Percentiles rank a stretch among this genome's conserved stretches.
Evolutionary conservation across 1,140 invertebrate species (phyloP).

Genomic region (Drosophila yakuba): DNA sequence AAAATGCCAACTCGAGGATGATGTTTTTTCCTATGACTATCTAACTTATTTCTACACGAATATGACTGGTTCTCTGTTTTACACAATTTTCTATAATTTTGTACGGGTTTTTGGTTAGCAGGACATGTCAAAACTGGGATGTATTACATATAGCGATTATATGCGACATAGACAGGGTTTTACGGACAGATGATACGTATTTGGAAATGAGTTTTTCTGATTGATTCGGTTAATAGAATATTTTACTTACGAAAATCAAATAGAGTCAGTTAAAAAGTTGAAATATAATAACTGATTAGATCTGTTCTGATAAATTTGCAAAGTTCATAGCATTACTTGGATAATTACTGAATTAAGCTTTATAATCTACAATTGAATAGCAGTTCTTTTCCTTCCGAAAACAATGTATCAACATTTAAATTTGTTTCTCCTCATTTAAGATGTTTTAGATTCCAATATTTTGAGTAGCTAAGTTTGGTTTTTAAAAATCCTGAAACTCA

Average conservation of each 20-base stretch:
- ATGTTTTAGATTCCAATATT: no score
- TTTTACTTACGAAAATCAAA: slow-evolving; percentile 3
- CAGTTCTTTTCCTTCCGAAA: not conserved
- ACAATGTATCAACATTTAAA: no score
- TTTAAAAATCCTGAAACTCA: not conserved
- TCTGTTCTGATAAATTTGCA: not conserved
- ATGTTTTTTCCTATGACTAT: slow-evolving; percentile 36
- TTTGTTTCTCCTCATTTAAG: no score
- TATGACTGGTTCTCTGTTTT: slow-evolving; percentile 47
- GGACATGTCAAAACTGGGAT: not conserved
- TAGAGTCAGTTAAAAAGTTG: not conserved
- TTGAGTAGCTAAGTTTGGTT: no score
- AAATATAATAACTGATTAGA: slow-evolving; percentile 2
- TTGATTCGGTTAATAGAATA: not conserved
- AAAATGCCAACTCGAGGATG: slow-evolving; percentile 75
- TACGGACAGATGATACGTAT: slow-evolving; percentile 4
- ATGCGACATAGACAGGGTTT: slow-evolving; percentile 6
- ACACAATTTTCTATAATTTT: slow-evolving; percentile 7
- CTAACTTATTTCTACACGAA: slow-evolving; percentile 59
- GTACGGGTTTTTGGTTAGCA: slow-evolving; percentile 4
- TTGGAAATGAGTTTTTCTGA: slow-evolving; percentile 8
- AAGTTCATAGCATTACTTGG: no score
- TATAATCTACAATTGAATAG: not conserved
- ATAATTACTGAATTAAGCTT: not conserved
- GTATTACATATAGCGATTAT: not conserved